Evolutionary conservation across 2,888 invertebrate species (phyloP).

Genomic region (Leptura quadrifasciata): DNA sequence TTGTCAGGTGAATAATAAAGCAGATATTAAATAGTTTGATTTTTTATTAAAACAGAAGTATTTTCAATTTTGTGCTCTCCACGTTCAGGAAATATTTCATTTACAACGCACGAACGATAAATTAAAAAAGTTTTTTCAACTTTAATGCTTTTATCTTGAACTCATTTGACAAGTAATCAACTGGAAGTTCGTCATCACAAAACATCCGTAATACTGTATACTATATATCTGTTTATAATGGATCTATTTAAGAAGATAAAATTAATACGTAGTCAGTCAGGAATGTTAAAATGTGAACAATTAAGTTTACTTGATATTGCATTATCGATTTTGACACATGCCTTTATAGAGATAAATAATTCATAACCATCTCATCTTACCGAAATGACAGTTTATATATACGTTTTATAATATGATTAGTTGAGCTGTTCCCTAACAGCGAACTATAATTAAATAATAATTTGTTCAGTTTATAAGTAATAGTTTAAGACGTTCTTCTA

Average conservation of each 20-base stretch:
- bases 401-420: constrained; percentile 27
- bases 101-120: neutral
- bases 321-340: constrained; percentile 10
- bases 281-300: neutral
- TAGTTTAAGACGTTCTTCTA: neutral
- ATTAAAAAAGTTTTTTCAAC: constrained; percentile 21
- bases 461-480: neutral
- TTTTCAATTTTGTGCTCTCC: constrained; percentile 10
- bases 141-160: neutral
- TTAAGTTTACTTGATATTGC: neutral
- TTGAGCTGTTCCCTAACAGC: neutral
- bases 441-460: constrained; percentile 10
- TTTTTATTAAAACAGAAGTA: constrained; percentile 19
- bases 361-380: neutral
- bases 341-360: neutral
- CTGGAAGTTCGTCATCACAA: neutral
- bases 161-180: neutral
- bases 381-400: neutral
- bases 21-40: constrained; percentile 25
- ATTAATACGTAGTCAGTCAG: neutral
- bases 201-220: neutral
- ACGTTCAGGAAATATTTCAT: constrained; percentile 1
- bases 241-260: neutral
- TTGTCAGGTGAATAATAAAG: constrained; percentile 22
- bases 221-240: neutral